phyloP scores from a whole-genome alignment of 1,140 invertebrate genomes.

The Archegozetes longisetosus region DNA sequence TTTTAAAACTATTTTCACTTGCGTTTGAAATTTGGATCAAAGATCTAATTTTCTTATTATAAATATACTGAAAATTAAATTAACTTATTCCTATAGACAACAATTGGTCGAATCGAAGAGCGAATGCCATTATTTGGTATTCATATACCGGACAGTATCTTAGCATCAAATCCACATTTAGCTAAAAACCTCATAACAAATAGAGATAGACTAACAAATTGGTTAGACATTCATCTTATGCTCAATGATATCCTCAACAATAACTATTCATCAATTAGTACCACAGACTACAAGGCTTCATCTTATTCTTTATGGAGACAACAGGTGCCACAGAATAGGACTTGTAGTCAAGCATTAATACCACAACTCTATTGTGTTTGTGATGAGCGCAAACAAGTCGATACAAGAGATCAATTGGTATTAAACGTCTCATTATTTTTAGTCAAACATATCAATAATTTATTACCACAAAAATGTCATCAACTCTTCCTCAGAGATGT shows the following conservation, averaged over 20 bases:
- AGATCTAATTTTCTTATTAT: constrained; percentile 69
- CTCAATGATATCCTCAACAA: constrained; percentile 21
- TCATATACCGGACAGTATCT: constrained; percentile 20
- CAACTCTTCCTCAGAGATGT: no score
- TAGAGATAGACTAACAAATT: constrained; percentile 8
- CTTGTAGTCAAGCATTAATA: constrained; percentile 12
- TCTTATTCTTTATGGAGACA: constrained; percentile 9
- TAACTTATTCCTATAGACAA: constrained; percentile 21
- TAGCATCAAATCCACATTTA: constrained; percentile 18
- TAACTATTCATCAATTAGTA: background rate
- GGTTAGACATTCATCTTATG: constrained; percentile 24
- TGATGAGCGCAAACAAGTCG: background rate
- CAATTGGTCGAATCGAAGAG: constrained; percentile 25
- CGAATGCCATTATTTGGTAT: constrained; percentile 25
- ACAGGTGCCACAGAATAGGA: constrained; percentile 10
- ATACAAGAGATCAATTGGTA: no score
- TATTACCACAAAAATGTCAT: no score
- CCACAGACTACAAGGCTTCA: no score
- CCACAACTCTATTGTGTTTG: constrained; percentile 11
- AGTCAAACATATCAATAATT: no score
- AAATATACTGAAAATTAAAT: constrained; percentile 13
- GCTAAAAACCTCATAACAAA: constrained; percentile 8
- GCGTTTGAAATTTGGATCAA: no score
- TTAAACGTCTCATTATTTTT: no score
- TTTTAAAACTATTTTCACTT: no score